phyloP scores from a whole-genome alignment of 1,140 invertebrate species.

The Cherax destructor region DNA sequence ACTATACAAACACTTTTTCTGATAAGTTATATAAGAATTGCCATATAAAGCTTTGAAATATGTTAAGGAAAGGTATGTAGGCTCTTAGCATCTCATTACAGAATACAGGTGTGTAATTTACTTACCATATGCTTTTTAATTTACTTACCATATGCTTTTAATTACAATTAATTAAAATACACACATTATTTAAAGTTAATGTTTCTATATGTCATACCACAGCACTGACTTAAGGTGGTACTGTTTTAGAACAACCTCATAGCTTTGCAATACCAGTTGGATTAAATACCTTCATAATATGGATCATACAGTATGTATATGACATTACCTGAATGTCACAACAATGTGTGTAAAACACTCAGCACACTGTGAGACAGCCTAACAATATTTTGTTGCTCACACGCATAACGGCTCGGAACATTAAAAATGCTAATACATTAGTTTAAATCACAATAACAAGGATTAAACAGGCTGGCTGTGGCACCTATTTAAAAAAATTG shows the following conservation, averaged over 20 bases:
- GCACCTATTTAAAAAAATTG: slow-evolving; percentile 40
- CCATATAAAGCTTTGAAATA: neutral
- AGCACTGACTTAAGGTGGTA: neutral
- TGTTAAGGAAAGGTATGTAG: neutral
- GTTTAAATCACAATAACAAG: slow-evolving; percentile 34
- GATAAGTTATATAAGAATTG: neutral
- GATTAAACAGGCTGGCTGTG: slow-evolving; percentile 31
- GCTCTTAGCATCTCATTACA: neutral
- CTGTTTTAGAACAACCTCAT: neutral
- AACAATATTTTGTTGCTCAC: slow-evolving; percentile 4
- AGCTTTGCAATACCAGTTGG: slow-evolving; percentile 21
- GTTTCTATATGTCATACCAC: neutral
- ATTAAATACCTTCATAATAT: slow-evolving; percentile 21
- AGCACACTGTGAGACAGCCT: slow-evolving; percentile 6
- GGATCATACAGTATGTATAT: slow-evolving; percentile 12
- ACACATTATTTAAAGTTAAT: too few relatives aligned
- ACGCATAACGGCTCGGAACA: slow-evolving; percentile 37
- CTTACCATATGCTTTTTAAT: slow-evolving; percentile 7
- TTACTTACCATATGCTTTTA: slow-evolving; percentile 15
- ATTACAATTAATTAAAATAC: slow-evolving; percentile 11
- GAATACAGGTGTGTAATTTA: slow-evolving; percentile 25
- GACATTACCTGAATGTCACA: slow-evolving; percentile 2
- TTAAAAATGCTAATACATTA: neutral
- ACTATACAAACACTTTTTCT: neutral
- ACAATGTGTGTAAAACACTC: neutral